Percentiles rank a stretch among this genome's conserved stretches.
Evolutionary conservation across 2,888 invertebrate species (phyloP).

Genomic region (Prenolepis imparis): DNA sequence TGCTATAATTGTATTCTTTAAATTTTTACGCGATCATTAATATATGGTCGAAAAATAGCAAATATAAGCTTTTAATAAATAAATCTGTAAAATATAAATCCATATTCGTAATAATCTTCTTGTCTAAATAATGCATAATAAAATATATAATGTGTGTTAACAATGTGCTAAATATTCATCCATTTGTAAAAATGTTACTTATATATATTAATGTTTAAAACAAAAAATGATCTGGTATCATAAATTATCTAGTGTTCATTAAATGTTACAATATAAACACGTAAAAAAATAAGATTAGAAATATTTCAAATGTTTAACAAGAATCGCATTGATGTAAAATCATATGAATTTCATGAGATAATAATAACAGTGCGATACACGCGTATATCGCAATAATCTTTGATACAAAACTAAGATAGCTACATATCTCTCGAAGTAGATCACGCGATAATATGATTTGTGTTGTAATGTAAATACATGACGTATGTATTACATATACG

Average conservation of each 20-base stretch:
- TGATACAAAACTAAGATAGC: neutral
- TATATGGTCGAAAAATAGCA: neutral
- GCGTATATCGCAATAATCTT: neutral
- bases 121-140: no score
- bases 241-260: neutral
- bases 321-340: neutral
- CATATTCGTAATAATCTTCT: no score
- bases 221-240: neutral
- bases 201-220: neutral
- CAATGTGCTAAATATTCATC: neutral
- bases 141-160: neutral
- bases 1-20: neutral
- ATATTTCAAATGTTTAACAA: constrained; percentile 9
- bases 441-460: neutral
- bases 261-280: neutral
- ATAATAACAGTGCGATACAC: neutral
- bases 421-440: neutral
- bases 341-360: neutral
- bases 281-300: neutral
- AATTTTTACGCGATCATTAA: neutral
- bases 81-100: no score
- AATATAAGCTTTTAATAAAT: neutral
- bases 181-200: neutral
- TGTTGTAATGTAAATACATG: neutral
- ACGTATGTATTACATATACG: neutral